Percentiles rank a stretch among this genome's conserved stretches.
Evolutionary conservation across 2,113 vertebrate genomes (phyloP).

Genomic region (Myodes glareolus): DNA sequence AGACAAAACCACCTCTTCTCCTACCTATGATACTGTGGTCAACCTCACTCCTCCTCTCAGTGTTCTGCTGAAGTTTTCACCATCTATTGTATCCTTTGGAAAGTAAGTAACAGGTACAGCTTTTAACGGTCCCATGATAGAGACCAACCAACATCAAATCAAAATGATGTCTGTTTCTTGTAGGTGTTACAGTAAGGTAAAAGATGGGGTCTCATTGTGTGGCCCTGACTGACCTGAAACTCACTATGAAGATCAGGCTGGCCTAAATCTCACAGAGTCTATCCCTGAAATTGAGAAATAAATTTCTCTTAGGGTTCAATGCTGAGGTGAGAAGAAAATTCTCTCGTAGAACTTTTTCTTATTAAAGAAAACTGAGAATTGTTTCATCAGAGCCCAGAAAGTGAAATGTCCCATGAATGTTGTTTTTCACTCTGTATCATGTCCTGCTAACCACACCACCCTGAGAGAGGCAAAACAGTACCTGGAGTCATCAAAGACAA

Average conservation of each 20-base stretch:
- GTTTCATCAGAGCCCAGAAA: constrained; percentile 95
- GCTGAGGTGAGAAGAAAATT: not conserved
- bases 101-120: not conserved
- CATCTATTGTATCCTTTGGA: constrained; percentile 26
- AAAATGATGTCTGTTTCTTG: not conserved
- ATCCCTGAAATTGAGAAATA: not conserved
- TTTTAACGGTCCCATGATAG: not conserved
- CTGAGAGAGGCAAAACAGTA: constrained; percentile 88
- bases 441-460: constrained; percentile 94
- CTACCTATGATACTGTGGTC: not conserved
- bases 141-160: not conserved
- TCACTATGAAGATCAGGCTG: too few relatives aligned
- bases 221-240: not conserved
- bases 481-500: constrained; percentile 92
- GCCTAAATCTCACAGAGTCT: not conserved
- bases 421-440: constrained; percentile 91
- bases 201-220: not conserved
- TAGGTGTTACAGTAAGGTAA: not conserved
- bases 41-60: constrained; percentile 11
- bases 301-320: not conserved
- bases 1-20: not conserved
- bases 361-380: constrained; percentile 87
- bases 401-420: constrained; percentile 93
- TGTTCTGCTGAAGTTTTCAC: not conserved
- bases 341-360: not conserved